A percentile compares a stretch with the other conserved stretches of the same genome.
These are phyloP conservation scores for Podabrus alpinus DNA, from an alignment of 2,888 invertebrate species.

Conservation along the genomic window DNA sequence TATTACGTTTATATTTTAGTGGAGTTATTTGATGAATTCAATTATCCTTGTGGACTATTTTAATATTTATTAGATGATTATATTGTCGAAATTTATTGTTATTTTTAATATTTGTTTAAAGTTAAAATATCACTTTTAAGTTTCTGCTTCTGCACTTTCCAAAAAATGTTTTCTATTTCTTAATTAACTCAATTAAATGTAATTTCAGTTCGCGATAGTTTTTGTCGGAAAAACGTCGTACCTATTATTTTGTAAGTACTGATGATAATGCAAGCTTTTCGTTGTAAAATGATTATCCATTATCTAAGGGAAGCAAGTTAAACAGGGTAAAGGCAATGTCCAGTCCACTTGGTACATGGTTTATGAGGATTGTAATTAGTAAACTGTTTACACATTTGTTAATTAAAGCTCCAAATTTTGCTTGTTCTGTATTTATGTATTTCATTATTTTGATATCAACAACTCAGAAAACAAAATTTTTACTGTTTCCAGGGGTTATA, in stretches of 20 bases:
- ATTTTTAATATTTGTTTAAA: neutral
- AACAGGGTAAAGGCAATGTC: conserved; percentile 19
- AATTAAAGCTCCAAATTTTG: conserved; percentile 16
- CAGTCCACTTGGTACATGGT: conserved; percentile 25
- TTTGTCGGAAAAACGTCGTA: neutral
- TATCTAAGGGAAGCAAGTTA: conserved; percentile 1
- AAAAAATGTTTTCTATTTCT: no score
- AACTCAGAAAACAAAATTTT: neutral
- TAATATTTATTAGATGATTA: neutral
- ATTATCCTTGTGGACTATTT: neutral
- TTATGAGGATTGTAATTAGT: conserved; percentile 23
- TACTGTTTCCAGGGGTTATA: neutral
- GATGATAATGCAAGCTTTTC: neutral
- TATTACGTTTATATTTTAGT: conserved; percentile 5
- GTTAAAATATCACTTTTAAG: neutral
- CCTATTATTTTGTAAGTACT: no score
- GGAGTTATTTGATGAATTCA: neutral
- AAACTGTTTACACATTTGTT: conserved; percentile 20
- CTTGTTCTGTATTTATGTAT: conserved; percentile 1
- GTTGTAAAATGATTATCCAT: neutral
- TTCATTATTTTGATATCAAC: neutral
- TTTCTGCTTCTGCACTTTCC: neutral
- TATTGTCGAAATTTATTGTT: neutral
- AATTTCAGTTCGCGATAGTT: neutral
- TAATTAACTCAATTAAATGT: no score